phyloP scores from a whole-genome alignment of 1,140 invertebrate species.

The Globodera ellingtonae region DNA sequence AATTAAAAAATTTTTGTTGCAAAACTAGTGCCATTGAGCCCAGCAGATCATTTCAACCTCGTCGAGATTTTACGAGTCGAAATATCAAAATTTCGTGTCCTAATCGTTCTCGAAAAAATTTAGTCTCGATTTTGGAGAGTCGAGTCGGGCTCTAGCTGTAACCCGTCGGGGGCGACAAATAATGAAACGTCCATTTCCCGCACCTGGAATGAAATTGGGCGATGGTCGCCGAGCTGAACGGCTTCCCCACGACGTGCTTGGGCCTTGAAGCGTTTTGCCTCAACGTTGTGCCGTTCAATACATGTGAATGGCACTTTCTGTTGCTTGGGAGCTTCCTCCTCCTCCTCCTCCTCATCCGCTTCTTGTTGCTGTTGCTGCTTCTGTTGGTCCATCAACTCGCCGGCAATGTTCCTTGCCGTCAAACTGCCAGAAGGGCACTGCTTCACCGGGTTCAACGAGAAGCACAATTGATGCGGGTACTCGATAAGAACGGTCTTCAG shows the following conservation, averaged over 20 bases:
- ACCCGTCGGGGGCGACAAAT: too few relatives aligned
- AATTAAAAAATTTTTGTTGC: neutral
- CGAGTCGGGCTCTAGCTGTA: too few relatives aligned
- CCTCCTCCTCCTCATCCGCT: neutral
- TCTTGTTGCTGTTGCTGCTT: neutral
- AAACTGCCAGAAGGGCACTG: conserved; percentile 38
- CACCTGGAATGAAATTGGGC: conserved; percentile 5
- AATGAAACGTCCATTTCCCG: neutral
- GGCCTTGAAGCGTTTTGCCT: neutral
- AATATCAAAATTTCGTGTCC: too few relatives aligned
- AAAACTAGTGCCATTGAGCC: neutral
- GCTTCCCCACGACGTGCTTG: neutral
- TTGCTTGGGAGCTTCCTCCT: neutral
- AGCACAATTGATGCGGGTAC: conserved; percentile 48
- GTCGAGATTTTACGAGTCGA: too few relatives aligned
- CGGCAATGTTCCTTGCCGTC: neutral
- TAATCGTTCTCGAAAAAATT: too few relatives aligned
- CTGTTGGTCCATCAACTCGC: neutral
- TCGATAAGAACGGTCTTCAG: conserved; percentile 29
- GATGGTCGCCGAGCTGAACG: neutral
- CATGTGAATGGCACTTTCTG: conserved; percentile 5
- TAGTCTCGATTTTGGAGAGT: too few relatives aligned
- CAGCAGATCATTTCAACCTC: too few relatives aligned
- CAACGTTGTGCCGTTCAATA: neutral
- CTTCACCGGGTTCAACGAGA: conserved; percentile 41